phyloP scores from a whole-genome alignment of 2,113 vertebrate genomes.

The Machaerirhynchus nigripectus region DNA sequence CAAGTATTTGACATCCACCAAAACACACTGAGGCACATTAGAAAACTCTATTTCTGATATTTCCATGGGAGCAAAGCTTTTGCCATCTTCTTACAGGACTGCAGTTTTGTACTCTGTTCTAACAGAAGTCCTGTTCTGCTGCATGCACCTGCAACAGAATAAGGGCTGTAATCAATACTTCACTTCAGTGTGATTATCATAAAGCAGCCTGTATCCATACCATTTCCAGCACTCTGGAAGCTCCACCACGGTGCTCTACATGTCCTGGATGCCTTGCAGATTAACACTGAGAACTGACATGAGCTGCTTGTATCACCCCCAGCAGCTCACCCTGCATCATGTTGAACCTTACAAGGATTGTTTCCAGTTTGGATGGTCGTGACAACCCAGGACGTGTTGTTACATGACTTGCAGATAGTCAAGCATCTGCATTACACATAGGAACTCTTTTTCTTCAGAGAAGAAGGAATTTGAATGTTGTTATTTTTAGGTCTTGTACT shows the following conservation, averaged over 20 bases:
- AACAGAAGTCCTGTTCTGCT: not conserved
- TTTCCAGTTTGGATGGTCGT: not conserved
- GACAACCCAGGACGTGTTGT: not conserved
- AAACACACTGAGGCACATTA: not conserved
- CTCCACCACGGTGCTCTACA: not conserved
- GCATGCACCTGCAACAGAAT: accelerated
- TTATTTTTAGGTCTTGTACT: not conserved
- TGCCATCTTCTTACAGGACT: not conserved
- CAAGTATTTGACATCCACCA: not conserved
- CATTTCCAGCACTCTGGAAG: not conserved
- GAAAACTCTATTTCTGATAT: not conserved
- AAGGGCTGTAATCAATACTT: not conserved
- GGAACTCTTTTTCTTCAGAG: not conserved
- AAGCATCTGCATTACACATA: no score
- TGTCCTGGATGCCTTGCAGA: not conserved
- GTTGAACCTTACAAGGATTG: not conserved
- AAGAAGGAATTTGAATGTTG: not conserved
- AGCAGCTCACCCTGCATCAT: not conserved
- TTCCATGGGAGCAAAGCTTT: not conserved
- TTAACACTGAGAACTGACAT: not conserved
- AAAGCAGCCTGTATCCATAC: not conserved
- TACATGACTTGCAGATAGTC: not conserved
- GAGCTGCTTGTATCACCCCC: not conserved
- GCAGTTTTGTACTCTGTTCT: not conserved
- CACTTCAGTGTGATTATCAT: not conserved